phyloP scores from a whole-genome alignment of 2,113 vertebrate species.

The Diglossa brunneiventris region DNA sequence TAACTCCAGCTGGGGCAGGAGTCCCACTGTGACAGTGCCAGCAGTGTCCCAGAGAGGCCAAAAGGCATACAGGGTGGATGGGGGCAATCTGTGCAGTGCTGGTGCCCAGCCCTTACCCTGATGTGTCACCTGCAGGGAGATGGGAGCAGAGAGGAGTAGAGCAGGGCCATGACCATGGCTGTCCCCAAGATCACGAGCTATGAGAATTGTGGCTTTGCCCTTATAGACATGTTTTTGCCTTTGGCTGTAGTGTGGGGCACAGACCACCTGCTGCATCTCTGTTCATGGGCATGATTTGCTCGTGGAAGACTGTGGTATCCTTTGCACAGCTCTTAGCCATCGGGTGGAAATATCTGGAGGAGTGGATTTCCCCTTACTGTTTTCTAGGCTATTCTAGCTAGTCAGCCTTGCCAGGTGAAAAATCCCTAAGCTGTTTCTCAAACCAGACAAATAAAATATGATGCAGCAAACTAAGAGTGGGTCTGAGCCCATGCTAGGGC shows the following conservation, averaged over 20 bases:
- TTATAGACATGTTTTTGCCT: neutral
- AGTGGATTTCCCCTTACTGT: neutral
- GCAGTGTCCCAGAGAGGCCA: neutral
- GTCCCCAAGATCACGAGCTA: neutral
- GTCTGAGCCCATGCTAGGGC: neutral
- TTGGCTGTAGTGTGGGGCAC: neutral
- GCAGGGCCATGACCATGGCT: neutral
- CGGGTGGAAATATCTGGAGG: neutral
- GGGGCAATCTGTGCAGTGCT: neutral
- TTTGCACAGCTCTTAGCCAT: neutral
- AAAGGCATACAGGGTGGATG: neutral
- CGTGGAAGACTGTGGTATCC: fast-evolving
- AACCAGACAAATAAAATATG: neutral
- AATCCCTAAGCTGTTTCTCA: neutral
- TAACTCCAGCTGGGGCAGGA: neutral
- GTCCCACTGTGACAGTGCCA: neutral
- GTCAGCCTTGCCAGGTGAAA: neutral
- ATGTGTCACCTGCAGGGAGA: neutral
- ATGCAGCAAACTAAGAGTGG: neutral
- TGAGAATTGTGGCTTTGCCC: neutral
- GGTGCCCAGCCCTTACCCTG: neutral
- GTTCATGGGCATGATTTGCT: fast-evolving
- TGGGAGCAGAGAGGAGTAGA: neutral
- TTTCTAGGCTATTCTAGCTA: neutral
- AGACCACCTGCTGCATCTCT: fast-evolving